Evolutionary conservation across 2,113 vertebrate genomes (phyloP).

Genomic region (Platichthys flesus): DNA sequence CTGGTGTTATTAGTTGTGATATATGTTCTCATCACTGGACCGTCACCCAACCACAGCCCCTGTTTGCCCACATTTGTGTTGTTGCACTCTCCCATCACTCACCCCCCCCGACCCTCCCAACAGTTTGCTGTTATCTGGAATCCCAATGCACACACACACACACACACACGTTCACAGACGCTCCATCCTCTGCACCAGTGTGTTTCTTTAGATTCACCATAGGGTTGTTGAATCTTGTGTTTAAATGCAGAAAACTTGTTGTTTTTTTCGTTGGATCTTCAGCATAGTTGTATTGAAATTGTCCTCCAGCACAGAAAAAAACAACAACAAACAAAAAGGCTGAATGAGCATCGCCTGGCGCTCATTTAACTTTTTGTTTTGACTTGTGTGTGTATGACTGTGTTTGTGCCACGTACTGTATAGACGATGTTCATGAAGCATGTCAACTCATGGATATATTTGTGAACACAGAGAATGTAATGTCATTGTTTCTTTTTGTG

Average conservation of each 20-base stretch:
- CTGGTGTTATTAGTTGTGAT: slow-evolving; percentile 26
- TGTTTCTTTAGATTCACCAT: slow-evolving; percentile 49
- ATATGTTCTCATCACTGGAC: slow-evolving; percentile 18
- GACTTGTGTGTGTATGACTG: slow-evolving; percentile 22
- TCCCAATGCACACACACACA: slow-evolving; percentile 5
- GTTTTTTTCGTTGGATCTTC: slow-evolving; percentile 54
- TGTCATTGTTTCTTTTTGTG: slow-evolving; percentile 76
- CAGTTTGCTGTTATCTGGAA: slow-evolving; percentile 39
- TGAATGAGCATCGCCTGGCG: slow-evolving; percentile 65
- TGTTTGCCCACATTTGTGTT: slow-evolving; percentile 38
- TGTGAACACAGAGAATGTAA: slow-evolving; percentile 81
- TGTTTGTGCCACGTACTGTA: slow-evolving; percentile 56
- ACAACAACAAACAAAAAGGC: slow-evolving; percentile 72
- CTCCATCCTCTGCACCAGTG: slow-evolving; percentile 58
- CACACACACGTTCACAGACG: slow-evolving; percentile 23
- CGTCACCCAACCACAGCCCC: slow-evolving; percentile 49
- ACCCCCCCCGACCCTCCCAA: background rate
- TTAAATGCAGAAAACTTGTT: slow-evolving; percentile 50
- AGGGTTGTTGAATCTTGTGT: slow-evolving; percentile 22
- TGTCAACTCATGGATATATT: slow-evolving; percentile 79
- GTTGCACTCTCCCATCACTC: slow-evolving; percentile 55
- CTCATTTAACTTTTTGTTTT: slow-evolving; percentile 79
- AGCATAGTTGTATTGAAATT: slow-evolving; percentile 25
- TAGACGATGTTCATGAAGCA: slow-evolving; percentile 78
- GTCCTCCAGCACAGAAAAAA: slow-evolving; percentile 60